Base-by-base conservation (phyloP, 2,888 invertebrate species). In the Colletes collaris region DNA sequence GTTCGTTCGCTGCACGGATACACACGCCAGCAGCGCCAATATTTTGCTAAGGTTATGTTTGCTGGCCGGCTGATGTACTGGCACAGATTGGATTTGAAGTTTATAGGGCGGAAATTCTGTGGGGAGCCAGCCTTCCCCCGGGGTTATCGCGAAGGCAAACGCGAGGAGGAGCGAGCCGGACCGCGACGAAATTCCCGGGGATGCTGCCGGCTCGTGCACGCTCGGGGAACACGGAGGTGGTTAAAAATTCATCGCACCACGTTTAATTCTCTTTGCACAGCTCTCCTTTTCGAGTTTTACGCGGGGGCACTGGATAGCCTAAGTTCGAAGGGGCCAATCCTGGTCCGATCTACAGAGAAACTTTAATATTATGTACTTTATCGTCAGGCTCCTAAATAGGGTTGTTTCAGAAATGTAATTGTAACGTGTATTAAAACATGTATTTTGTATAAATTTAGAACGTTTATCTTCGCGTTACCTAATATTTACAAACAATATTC, bases 41-140 rank as follows among this genome's bases (percentile, higher is more conserved):
- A 91, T 92, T 92, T 92, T 92, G 84, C 86, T 88, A 90, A 89
- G 88, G 86, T 88, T 84, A 87, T 90, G 90, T 90, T 91, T 91
- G 89, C 84, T 80, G 81, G 82, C 85, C 83, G 87, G 84, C 86
- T 89, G 90, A 91, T 90, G 91, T 90, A 89, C 90, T 86, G 90
- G 90, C 90, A 89, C 91, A 91, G 91, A 92, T 93, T 92, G 92
- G 92, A 92, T 92, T 92, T 91, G 89, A 91, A 92, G 90, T 92
- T 92, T 92, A 92, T 91, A 90, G 91, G 89, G 92, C 90, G 91
- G 90, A 92, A 92, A 90, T 88, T 88, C 84, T 84, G 86, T 80
- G 79, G 86, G 86, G 86, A 84, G 58, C 46, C 63, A 53, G 19
- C 63, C 72, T 71, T 16, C 71, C 64, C 72, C 76, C 49, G 70